Percentiles rank a stretch among this genome's conserved stretches.
Evolutionary conservation across 2,113 vertebrate genomes (phyloP).

Genomic region (Mastomys natalensis): DNA sequence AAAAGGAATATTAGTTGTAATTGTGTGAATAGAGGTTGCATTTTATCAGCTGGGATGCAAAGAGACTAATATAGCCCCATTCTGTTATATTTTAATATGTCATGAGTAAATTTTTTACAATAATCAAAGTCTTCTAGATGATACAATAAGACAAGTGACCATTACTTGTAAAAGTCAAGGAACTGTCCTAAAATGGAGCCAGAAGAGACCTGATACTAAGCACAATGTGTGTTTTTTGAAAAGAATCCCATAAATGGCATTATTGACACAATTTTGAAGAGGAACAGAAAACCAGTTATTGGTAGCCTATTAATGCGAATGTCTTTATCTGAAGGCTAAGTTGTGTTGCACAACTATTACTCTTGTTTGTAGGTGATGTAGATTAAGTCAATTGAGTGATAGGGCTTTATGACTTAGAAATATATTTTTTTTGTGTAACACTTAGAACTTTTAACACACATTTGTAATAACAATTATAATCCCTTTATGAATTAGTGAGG

Average conservation of each 20-base stretch:
- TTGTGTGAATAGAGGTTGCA: too few species aligned
- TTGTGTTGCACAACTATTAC: neutral
- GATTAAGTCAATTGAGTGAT: neutral
- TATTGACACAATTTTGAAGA: neutral
- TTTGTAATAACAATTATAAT: neutral
- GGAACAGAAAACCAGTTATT: neutral
- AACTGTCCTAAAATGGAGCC: neutral
- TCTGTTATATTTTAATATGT: neutral
- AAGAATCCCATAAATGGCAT: neutral
- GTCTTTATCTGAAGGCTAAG: neutral
- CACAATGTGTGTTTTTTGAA: neutral
- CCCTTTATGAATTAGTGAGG: neutral
- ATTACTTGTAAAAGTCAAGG: neutral
- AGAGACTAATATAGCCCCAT: neutral
- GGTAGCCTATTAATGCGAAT: neutral
- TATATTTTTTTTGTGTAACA: neutral
- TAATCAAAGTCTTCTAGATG: neutral
- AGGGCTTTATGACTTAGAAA: neutral
- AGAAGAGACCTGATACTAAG: neutral
- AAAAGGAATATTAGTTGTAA: neutral
- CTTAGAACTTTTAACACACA: neutral
- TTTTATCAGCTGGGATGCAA: neutral
- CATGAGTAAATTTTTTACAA: neutral
- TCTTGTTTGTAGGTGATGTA: neutral
- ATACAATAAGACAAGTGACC: neutral